These are phyloP conservation scores for Melanaphis sacchari DNA, from an alignment of 1,140 invertebrate genomes.

Conservation along the genomic window DNA sequence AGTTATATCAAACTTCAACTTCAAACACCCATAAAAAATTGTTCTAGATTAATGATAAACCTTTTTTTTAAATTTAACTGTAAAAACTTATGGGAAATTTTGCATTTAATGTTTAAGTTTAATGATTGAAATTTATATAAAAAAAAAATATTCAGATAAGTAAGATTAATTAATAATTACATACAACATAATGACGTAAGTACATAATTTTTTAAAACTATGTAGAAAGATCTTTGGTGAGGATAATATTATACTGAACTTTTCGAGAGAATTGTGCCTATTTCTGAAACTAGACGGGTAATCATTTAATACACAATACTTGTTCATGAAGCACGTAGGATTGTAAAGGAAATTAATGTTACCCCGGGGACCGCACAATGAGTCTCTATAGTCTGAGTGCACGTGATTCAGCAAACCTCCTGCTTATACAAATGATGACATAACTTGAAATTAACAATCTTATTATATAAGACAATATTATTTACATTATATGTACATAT, in stretches of 20 bases:
- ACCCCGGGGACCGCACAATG: not conserved
- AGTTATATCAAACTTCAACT: no score
- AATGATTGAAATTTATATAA: no score
- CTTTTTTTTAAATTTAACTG: no score
- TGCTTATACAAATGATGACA: slow-evolving; percentile 6
- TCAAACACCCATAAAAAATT: no score
- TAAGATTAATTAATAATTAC: no score
- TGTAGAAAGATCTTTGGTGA: not conserved
- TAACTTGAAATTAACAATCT: slow-evolving; percentile 6
- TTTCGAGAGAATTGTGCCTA: not conserved
- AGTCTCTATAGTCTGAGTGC: not conserved
- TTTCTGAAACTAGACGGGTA: not conserved
- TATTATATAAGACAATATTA: slow-evolving; percentile 7
- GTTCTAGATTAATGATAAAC: no score
- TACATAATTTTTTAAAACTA: no score
- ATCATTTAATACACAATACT: slow-evolving; percentile 27
- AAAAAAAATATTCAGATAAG: no score
- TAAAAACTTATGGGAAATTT: no score
- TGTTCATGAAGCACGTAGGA: not conserved
- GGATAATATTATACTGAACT: not conserved
- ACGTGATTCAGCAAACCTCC: not conserved
- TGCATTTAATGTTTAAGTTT: no score
- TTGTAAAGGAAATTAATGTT: slow-evolving; percentile 21
- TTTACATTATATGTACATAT: no score
- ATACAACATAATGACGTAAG: no score